Evolutionary conservation across 2,797 vertebrate species (phyloP).

Genomic region (Mus minutoides): DNA sequence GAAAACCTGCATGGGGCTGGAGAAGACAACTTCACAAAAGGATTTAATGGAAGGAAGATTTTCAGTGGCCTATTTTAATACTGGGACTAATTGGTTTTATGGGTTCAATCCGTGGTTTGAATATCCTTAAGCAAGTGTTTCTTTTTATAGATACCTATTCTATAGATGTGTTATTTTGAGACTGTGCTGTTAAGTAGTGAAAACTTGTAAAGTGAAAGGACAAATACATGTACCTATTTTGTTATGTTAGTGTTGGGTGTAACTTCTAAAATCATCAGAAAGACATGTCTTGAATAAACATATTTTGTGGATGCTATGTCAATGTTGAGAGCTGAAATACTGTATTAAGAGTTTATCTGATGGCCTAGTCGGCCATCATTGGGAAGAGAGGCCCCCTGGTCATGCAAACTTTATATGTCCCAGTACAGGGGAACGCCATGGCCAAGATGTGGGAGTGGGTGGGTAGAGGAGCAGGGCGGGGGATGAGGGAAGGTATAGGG

Average conservation of each 20-base stretch:
- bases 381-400: no score
- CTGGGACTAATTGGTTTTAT: not conserved
- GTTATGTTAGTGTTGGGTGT: not conserved
- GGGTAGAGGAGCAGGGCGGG: no score
- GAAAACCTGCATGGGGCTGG: not conserved
- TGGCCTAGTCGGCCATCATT: no score
- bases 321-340: not conserved
- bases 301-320: not conserved
- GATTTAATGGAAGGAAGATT: not conserved
- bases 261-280: conserved; percentile 11
- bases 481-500: no score
- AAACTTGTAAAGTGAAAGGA: conserved; percentile 20
- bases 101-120: not conserved
- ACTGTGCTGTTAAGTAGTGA: not conserved
- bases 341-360: not conserved
- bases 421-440: no score
- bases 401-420: no score
- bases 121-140: not conserved
- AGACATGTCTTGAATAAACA: not conserved
- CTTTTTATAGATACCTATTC: not conserved
- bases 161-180: not conserved
- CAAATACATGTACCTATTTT: not conserved
- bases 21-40: not conserved
- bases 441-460: no score
- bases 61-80: not conserved